Evolutionary conservation across 2,797 vertebrate genomes (phyloP).

Genomic region (Coranthus polyacanthus): DNA sequence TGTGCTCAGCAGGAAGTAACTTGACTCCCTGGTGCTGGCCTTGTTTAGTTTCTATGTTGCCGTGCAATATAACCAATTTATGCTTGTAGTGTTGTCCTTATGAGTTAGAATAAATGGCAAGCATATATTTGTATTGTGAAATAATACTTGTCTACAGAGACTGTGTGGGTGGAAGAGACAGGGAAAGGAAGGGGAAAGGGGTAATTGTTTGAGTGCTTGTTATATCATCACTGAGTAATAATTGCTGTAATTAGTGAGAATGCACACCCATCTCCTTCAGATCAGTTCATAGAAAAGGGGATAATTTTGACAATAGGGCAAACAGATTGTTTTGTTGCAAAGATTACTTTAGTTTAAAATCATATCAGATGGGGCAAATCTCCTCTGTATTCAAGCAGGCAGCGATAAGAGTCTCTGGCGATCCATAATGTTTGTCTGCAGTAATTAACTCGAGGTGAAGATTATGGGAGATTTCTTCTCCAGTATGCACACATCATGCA

Average conservation of each 20-base stretch:
- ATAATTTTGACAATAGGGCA: conserved; percentile 80
- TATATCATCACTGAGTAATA: conserved; percentile 80
- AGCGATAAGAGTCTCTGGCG: conserved; percentile 75
- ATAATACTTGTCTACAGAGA: conserved; percentile 54
- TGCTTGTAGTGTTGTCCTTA: conserved; percentile 57
- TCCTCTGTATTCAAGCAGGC: conserved; percentile 71
- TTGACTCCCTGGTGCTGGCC: conserved; percentile 63
- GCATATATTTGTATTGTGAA: conserved; percentile 61
- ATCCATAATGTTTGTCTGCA: conserved; percentile 79
- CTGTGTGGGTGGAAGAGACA: conserved; percentile 66
- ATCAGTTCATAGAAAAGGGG: conserved; percentile 64
- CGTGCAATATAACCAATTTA: conserved; percentile 62
- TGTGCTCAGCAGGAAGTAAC: conserved; percentile 76
- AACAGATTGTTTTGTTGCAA: conserved; percentile 83
- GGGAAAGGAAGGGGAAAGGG: conserved; percentile 42
- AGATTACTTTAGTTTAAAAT: conserved; percentile 81
- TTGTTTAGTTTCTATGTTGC: conserved; percentile 61
- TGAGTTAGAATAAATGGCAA: conserved; percentile 58
- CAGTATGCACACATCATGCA: conserved; percentile 72
- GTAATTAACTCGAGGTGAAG: conserved; percentile 87
- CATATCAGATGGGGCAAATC: conserved; percentile 81
- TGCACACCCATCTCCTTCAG: conserved; percentile 74
- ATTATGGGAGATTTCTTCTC: conserved; percentile 81
- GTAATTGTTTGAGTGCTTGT: conserved; percentile 79
- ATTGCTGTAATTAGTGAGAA: conserved; percentile 82